Base-by-base conservation (phyloP, 2,797 vertebrate species). In the Cercopithecus diana region DNA sequence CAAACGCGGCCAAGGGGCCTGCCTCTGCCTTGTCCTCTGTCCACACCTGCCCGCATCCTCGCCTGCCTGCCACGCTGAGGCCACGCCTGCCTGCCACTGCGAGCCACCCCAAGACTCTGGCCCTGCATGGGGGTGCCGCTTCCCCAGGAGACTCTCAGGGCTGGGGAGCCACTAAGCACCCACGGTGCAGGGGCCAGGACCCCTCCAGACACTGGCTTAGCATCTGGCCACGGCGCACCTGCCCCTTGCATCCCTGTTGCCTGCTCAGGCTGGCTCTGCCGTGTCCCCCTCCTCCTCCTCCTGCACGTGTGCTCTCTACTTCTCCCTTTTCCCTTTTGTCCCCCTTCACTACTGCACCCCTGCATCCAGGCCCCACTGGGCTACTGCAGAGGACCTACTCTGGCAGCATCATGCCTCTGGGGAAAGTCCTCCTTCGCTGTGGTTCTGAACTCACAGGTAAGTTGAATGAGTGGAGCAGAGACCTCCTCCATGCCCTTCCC, bases 201-300 rank as follows among this genome's bases (percentile, higher is more conserved):
- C 3, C 6, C 3, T 48, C 11, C 19, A 2, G 2, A 72, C 10
- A 2, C 19, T 45, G 11, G 64, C 50, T 1, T 22, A 50, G 41
- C 0, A 8, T 48, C 43, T 33, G 36, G 24, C 50, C 1, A 2
- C 0, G 1, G 12, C 30, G 50, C 0, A 1, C 1, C 4, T 12
- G 33, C 15, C 57, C 15, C 43, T 45, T 11, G 0, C 5, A 10
- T 48, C 4, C 2, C n/a, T 0, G 28, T 30, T 4, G 3, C 43
- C 22, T 5, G 4, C 22, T 12, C 48, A 4, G 88, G 57, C 26
- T 6, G 43, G 48, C 86, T n/a, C 43, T 22, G 73, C 79, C 0
- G 0, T 2, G 33, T 33, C 36, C 33, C 11, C 41, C 52, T 55
- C 52, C 52, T 2, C 58, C 28, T 12, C 24, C 0, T 8, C 24